Percentiles rank a stretch among this genome's conserved stretches.
These are phyloP conservation scores for Cranoglanis bouderius DNA, from an alignment of 2,113 vertebrate species.

Conservation along the genomic window DNA sequence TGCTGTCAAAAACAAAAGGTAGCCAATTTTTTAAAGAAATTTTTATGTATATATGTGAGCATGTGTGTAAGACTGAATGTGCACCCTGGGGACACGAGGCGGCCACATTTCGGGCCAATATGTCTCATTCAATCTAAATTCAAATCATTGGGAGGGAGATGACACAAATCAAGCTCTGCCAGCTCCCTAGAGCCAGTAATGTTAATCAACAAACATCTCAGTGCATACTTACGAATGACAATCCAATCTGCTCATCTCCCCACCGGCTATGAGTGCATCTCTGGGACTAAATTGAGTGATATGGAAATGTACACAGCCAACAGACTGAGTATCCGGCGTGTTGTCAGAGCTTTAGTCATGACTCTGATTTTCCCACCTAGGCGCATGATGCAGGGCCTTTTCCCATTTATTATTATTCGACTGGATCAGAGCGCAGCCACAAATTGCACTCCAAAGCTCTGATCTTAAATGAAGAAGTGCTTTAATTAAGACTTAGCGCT, in stretches of 20 bases:
- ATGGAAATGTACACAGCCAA: conserved; percentile 49
- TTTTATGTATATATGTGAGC: background rate
- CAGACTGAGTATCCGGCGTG: conserved; percentile 38
- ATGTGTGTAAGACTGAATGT: background rate
- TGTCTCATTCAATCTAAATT: conserved; percentile 53
- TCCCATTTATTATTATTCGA: background rate
- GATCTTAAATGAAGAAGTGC: conserved; percentile 48
- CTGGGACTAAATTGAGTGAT: conserved; percentile 50
- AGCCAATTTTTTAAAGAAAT: background rate
- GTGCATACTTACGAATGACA: conserved; percentile 48
- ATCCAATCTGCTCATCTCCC: conserved; percentile 36
- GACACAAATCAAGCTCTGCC: conserved; percentile 47
- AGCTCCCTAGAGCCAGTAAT: conserved; percentile 43
- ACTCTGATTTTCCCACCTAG: conserved; percentile 33
- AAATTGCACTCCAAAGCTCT: conserved; percentile 34
- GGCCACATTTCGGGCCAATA: conserved; percentile 34
- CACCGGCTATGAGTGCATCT: conserved; percentile 30
- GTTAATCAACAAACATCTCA: conserved; percentile 55
- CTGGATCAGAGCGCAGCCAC: conserved; percentile 26
- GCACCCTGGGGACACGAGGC: conserved; percentile 20
- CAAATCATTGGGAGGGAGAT: conserved; percentile 45
- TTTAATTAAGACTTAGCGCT: conserved; percentile 56
- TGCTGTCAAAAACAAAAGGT: background rate
- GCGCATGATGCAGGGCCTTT: conserved; percentile 13
- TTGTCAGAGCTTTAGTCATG: conserved; percentile 39